Conservation (phyloP, 2,888 invertebrate species). For the Apomyelois bistriatella region DNA sequence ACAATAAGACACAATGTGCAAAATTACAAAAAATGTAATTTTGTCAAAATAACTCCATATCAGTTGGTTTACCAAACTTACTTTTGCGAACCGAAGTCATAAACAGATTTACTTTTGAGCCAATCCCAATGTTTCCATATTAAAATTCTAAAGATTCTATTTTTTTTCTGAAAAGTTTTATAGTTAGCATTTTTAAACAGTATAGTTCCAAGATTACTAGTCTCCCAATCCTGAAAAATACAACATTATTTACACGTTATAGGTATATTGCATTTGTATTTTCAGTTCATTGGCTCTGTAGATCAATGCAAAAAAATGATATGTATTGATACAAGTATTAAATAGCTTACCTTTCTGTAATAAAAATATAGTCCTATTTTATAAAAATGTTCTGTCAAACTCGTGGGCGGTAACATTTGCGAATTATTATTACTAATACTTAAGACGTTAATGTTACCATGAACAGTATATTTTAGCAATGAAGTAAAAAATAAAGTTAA, state of each 20-base stretch:
- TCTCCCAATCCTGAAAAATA: slow-evolving; percentile 38
- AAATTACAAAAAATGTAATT: too few relatives aligned
- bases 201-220: slow-evolving; percentile 50
- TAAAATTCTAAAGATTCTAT: slow-evolving; percentile 68
- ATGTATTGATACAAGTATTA: background rate
- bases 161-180: slow-evolving; percentile 12
- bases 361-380: background rate
- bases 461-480: background rate
- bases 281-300: too few relatives aligned
- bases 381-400: background rate
- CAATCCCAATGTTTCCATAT: slow-evolving; percentile 81
- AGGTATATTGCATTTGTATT: too few relatives aligned
- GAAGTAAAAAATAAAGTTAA: background rate
- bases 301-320: background rate
- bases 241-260: background rate
- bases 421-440: background rate
- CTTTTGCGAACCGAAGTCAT: slow-evolving; percentile 4
- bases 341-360: background rate
- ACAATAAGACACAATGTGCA: too few relatives aligned
- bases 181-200: slow-evolving; percentile 37
- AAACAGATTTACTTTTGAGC: slow-evolving; percentile 77
- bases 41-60: too few relatives aligned
- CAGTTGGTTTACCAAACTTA: background rate
- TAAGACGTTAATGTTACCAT: background rate
- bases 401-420: background rate